A percentile compares a stretch with the other conserved stretches of the same genome.
Conservation (phyloP, 1,140 invertebrate species). For the Megathymus violae region DNA sequence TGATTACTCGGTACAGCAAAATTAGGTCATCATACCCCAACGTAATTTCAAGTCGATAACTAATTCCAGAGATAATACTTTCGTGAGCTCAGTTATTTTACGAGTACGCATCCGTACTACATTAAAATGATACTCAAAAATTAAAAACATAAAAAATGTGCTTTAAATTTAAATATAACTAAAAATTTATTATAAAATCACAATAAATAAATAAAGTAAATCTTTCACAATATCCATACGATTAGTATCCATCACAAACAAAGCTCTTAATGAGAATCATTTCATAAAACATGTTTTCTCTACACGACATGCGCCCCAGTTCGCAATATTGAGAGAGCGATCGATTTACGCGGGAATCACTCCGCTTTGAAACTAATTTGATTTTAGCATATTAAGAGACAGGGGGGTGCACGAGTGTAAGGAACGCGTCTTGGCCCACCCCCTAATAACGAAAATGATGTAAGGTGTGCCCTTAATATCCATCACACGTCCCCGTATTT, state of each 20-base stretch:
- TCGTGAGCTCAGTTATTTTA: no score
- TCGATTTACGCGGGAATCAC: constrained; percentile 74
- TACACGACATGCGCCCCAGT: constrained; percentile 42
- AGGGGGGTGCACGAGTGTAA: constrained; percentile 73
- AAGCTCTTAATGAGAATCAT: constrained; percentile 26
- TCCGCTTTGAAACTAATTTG: constrained; percentile 81
- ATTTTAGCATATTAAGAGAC: constrained; percentile 82
- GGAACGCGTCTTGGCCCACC: constrained; percentile 74
- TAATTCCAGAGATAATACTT: no score
- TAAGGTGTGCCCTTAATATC: constrained; percentile 83
- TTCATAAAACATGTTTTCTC: constrained; percentile 36
- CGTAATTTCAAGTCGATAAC: no score
- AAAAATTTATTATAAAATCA: constrained; percentile 37
- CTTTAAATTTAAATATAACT: no score
- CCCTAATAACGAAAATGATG: constrained; percentile 81
- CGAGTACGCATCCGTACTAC: no score
- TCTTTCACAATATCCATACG: background rate
- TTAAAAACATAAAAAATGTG: no score
- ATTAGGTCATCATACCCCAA: no score
- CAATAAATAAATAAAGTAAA: no score
- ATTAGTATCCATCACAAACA: background rate
- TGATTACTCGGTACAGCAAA: no score
- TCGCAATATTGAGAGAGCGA: constrained; percentile 65
- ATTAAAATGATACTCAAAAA: no score
- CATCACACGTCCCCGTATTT: constrained; percentile 81